These are phyloP conservation scores for Drosophila subobscura DNA, from an alignment of 1,140 invertebrate genomes.

Conservation along the genomic window DNA sequence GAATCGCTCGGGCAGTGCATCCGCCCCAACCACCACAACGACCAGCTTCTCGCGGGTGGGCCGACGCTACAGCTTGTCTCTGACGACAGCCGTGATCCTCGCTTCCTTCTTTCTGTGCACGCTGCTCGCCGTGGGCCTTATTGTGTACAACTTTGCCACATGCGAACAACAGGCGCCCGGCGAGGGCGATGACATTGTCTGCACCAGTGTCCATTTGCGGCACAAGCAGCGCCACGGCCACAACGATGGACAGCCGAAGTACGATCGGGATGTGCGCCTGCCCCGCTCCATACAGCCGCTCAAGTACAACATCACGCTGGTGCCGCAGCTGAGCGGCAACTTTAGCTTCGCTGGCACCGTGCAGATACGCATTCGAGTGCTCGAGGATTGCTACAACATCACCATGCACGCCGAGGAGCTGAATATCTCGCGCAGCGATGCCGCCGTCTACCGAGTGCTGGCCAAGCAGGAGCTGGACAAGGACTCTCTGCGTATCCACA, in stretches of 20 bases:
- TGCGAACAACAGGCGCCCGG: conserved; percentile 84
- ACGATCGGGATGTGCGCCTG: conserved; percentile 86
- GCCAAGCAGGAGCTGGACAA: conserved; percentile 32
- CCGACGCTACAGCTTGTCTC: conserved; percentile 53
- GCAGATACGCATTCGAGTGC: conserved; percentile 87
- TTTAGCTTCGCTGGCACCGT: conserved; percentile 91
- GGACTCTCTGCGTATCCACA: conserved; percentile 72
- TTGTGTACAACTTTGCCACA: conserved; percentile 89
- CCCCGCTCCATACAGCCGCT: conserved; percentile 87
- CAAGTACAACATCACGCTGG: conserved; percentile 88
- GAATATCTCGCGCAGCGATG: conserved; percentile 85
- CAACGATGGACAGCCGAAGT: conserved; percentile 53
- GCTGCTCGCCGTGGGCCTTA: conserved; percentile 85
- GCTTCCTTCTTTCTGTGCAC: conserved; percentile 74
- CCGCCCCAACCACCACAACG: conserved; percentile 29
- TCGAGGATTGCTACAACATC: conserved; percentile 88
- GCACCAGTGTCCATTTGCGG: conserved; percentile 83
- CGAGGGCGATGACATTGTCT: conserved; percentile 61
- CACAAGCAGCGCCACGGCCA: conserved; percentile 64
- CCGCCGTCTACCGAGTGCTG: conserved; percentile 82
- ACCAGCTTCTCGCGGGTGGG: conserved; percentile 59
- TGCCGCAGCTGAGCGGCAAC: conserved; percentile 90
- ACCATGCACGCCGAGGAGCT: conserved; percentile 91
- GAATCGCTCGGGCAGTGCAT: conserved; percentile 32
- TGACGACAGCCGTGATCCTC: conserved; percentile 67